These are phyloP conservation scores for Platypus cylindrus DNA, from an alignment of 2,888 invertebrate species.

Conservation along the genomic window DNA sequence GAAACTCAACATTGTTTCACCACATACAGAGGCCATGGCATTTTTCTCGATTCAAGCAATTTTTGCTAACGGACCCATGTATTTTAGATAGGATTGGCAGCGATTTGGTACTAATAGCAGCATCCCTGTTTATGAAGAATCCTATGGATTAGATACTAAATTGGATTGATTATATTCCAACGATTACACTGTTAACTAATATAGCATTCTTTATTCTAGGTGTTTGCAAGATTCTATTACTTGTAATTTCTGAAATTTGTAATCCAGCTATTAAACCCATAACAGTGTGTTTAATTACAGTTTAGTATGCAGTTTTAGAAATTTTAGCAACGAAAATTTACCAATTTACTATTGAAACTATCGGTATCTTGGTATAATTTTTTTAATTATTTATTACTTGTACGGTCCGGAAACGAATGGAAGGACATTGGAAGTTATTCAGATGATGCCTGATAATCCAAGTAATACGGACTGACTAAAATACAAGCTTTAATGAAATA, in stretches of 20 bases:
- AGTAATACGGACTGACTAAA: neutral
- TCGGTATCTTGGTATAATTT: slow-evolving; percentile 34
- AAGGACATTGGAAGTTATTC: slow-evolving; percentile 39
- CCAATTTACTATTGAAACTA: slow-evolving; percentile 30
- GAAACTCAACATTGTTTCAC: slow-evolving; percentile 34
- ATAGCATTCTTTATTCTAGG: slow-evolving; percentile 40
- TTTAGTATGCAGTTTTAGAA: slow-evolving; percentile 38
- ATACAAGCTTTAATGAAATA: too few relatives aligned
- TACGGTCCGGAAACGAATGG: slow-evolving; percentile 41
- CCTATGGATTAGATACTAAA: slow-evolving; percentile 27
- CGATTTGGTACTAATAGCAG: too few relatives aligned
- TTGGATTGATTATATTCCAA: slow-evolving; percentile 33
- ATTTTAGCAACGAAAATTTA: slow-evolving; percentile 38
- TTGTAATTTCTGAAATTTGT: slow-evolving; percentile 42
- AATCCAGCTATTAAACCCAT: slow-evolving; percentile 42
- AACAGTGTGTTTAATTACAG: slow-evolving; percentile 42
- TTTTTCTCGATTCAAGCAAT: too few relatives aligned
- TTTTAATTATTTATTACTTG: slow-evolving; percentile 33
- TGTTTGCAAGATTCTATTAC: slow-evolving; percentile 39
- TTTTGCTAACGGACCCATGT: too few relatives aligned
- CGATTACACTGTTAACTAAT: slow-evolving; percentile 36
- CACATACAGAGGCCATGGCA: slow-evolving; percentile 27
- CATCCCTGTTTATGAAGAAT: slow-evolving; percentile 36
- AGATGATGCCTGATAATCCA: slow-evolving; percentile 16
- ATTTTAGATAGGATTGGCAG: too few relatives aligned